These are phyloP conservation scores for Plumapathes pennacea DNA, from an alignment of 92 coral and sea anemone genomes.

Conservation along the genomic window DNA sequence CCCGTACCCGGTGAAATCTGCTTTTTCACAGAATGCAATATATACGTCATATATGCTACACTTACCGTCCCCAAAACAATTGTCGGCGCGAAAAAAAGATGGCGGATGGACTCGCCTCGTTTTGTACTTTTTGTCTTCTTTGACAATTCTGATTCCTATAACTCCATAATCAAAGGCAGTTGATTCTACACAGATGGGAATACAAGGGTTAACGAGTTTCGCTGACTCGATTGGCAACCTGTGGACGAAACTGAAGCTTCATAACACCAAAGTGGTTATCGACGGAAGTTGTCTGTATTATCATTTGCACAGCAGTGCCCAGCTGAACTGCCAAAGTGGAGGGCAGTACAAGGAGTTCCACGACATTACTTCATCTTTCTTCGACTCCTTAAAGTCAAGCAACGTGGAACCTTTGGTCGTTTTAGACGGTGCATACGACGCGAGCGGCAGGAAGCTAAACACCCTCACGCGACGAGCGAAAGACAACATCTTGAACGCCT, in stretches of 20 bases:
- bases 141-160: too few species aligned
- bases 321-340: conserved; percentile 63
- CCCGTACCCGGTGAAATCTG: too few species aligned
- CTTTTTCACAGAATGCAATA: too few species aligned
- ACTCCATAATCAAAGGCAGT: too few species aligned
- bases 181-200: too few species aligned
- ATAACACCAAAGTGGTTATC: conserved; percentile 63
- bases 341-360: conserved; percentile 77
- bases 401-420: conserved; percentile 65
- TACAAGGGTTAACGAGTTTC: conserved; percentile 67
- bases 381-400: conserved; percentile 44
- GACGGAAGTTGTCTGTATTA: conserved; percentile 72
- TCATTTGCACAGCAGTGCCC: conserved; percentile 40
- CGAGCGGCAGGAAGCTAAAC: conserved; percentile 63
- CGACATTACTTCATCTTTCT: conserved; percentile 47
- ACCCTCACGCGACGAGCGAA: conserved; percentile 41
- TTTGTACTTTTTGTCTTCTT: too few species aligned
- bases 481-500: conserved; percentile 28
- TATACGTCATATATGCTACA: too few species aligned
- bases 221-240: conserved; percentile 50
- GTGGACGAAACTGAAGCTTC: conserved; percentile 53
- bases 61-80: too few species aligned
- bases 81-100: too few species aligned
- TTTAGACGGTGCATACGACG: conserved; percentile 73
- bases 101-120: too few species aligned